These are phyloP conservation scores for Ctenodactylus gundi DNA, from an alignment of 2,113 vertebrate genomes.

Conservation along the genomic window DNA sequence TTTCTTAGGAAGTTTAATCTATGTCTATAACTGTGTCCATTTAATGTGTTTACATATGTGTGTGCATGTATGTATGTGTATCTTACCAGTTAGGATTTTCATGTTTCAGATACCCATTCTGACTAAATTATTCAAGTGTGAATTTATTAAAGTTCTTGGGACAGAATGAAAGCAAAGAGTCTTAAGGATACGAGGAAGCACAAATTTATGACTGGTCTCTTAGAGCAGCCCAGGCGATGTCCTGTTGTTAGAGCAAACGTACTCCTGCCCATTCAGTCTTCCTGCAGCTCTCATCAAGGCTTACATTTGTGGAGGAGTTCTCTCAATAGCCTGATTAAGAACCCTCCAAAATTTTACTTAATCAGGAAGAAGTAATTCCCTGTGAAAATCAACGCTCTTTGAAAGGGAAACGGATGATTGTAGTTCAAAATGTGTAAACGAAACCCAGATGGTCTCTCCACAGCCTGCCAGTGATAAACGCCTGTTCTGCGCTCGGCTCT, in stretches of 20 bases:
- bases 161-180: background rate
- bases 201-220: background rate
- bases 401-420: background rate
- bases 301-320: background rate
- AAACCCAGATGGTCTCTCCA: background rate
- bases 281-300: background rate
- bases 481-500: background rate
- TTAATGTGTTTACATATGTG: background rate
- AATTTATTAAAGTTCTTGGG: background rate
- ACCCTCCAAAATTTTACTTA: slow-evolving; percentile 11
- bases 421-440: slow-evolving; percentile 28
- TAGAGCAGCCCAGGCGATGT: background rate
- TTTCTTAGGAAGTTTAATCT: background rate
- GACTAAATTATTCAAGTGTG: background rate
- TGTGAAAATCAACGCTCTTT: slow-evolving; percentile 10
- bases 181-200: background rate
- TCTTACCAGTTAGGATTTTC: background rate
- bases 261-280: background rate
- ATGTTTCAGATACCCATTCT: background rate
- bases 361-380: background rate
- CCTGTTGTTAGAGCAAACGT: background rate
- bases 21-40: background rate
- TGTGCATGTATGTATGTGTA: background rate
- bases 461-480: background rate
- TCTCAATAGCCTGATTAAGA: slow-evolving; percentile 29